Evolutionary conservation across 2,888 invertebrate species (phyloP).

Genomic region (Acanthopleura granulata): DNA sequence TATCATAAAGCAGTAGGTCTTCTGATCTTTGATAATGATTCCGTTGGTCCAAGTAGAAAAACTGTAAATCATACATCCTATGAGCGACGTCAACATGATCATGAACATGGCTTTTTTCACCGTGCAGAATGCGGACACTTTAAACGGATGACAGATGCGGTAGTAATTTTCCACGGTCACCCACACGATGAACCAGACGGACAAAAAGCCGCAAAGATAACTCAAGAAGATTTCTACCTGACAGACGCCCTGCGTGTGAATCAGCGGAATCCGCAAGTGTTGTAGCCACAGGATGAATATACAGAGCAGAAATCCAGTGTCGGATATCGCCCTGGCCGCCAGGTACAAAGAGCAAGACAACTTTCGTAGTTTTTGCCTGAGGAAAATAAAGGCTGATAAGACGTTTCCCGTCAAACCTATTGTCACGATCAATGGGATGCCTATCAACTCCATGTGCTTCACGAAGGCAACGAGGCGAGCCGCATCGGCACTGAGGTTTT

Average conservation of each 20-base stretch:
- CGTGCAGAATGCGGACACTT: conserved; percentile 53
- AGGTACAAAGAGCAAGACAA: conserved; percentile 29
- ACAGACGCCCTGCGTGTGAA: conserved; percentile 64
- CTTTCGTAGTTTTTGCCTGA: conserved; percentile 22
- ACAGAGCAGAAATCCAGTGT: conserved; percentile 28
- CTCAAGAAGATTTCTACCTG: conserved; percentile 43
- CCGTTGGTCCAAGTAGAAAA: conserved; percentile 47
- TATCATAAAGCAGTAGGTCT: conserved; percentile 35
- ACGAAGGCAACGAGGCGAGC: neutral
- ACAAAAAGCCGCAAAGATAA: conserved; percentile 81
- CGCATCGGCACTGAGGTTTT: conserved; percentile 3
- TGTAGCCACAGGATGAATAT: conserved; percentile 29
- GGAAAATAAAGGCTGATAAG: conserved; percentile 25
- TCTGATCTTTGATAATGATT: conserved; percentile 19
- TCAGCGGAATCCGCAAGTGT: conserved; percentile 21
- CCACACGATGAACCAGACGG: conserved; percentile 87
- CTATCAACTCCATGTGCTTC: neutral
- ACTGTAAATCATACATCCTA: conserved; percentile 39
- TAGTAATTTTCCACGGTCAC: conserved; percentile 88
- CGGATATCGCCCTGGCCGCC: conserved; percentile 25
- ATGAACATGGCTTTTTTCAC: conserved; percentile 42
- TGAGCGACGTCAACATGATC: conserved; percentile 30
- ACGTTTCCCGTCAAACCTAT: conserved; percentile 28
- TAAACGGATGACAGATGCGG: conserved; percentile 83
- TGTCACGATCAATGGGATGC: conserved; percentile 25